Evolutionary conservation across 2,797 vertebrate species (phyloP).

Genomic region (Coranthus polyacanthus): DNA sequence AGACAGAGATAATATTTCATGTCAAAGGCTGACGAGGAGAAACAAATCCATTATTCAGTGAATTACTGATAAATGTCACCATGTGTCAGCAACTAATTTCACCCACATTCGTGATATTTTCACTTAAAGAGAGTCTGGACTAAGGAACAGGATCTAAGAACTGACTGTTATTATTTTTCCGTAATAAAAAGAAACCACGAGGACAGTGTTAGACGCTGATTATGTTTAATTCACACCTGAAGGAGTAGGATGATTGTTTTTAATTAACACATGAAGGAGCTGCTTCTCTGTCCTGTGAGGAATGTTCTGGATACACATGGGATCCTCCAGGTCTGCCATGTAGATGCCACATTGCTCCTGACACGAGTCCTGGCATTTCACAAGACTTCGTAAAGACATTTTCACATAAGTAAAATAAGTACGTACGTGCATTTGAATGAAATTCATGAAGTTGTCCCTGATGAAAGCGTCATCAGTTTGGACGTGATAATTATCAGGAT

Average conservation of each 20-base stretch:
- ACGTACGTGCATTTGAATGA: too few relatives aligned
- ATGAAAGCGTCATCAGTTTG: too few relatives aligned
- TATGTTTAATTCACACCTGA: slow-evolving; percentile 69
- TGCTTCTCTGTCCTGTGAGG: slow-evolving; percentile 73
- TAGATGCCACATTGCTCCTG: slow-evolving; percentile 69
- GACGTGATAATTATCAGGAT: too few relatives aligned
- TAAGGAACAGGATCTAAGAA: too few relatives aligned
- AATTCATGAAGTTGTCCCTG: too few relatives aligned
- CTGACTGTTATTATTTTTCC: too few relatives aligned
- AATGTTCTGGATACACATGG: slow-evolving; percentile 76
- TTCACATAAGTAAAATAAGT: too few relatives aligned
- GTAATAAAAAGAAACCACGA: neutral
- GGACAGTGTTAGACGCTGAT: slow-evolving; percentile 1
- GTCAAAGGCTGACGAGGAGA: neutral
- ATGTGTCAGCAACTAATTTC: too few relatives aligned
- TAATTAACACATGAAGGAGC: slow-evolving; percentile 80
- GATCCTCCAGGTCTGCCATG: slow-evolving; percentile 57
- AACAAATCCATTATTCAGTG: slow-evolving; percentile 21
- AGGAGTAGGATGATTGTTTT: slow-evolving; percentile 74
- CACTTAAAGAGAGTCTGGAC: too few relatives aligned
- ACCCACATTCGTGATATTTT: slow-evolving; percentile 8
- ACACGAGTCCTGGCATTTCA: slow-evolving; percentile 4
- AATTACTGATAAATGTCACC: slow-evolving; percentile 24
- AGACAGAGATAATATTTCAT: neutral
- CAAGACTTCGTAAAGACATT: slow-evolving; percentile 15